These are phyloP conservation scores for Camptogramma bilineatum DNA, from an alignment of 2,888 invertebrate species.

Conservation along the genomic window DNA sequence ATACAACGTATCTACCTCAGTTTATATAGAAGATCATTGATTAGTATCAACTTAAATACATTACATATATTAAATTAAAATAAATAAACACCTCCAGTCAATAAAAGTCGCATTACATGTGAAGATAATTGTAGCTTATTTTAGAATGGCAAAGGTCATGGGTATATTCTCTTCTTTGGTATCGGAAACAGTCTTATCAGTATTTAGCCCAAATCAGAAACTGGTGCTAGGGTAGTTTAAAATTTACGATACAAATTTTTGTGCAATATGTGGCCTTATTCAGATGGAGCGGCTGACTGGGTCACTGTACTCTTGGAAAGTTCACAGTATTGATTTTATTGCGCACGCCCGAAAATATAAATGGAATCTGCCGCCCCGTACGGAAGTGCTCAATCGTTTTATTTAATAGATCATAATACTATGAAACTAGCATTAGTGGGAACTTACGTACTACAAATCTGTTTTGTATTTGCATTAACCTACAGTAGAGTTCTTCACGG, in stretches of 20 bases:
- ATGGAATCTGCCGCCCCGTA: conserved; percentile 62
- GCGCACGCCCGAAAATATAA: conserved; percentile 83
- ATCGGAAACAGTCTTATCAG: background rate
- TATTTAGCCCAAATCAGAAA: conserved; percentile 1
- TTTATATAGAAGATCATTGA: too few species aligned
- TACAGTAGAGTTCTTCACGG: too few species aligned
- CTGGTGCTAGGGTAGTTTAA: conserved; percentile 39
- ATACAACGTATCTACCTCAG: too few species aligned
- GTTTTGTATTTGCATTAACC: background rate
- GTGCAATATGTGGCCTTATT: conserved; percentile 75
- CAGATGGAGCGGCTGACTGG: conserved; percentile 70
- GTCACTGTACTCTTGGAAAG: conserved; percentile 82
- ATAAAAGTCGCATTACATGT: too few species aligned
- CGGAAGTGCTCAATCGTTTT: conserved; percentile 63
- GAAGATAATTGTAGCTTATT: too few species aligned
- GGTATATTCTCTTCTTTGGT: too few species aligned
- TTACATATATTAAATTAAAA: too few species aligned
- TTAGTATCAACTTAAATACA: too few species aligned
- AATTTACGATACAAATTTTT: conserved; percentile 65
- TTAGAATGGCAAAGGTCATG: too few species aligned
- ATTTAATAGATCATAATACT: conserved; percentile 26
- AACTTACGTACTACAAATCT: background rate
- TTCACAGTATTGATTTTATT: conserved; percentile 85
- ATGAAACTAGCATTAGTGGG: background rate
- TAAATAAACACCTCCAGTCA: too few species aligned